phyloP scores from a whole-genome alignment of 2,797 vertebrate species.

The Intellagama lesueurii region DNA sequence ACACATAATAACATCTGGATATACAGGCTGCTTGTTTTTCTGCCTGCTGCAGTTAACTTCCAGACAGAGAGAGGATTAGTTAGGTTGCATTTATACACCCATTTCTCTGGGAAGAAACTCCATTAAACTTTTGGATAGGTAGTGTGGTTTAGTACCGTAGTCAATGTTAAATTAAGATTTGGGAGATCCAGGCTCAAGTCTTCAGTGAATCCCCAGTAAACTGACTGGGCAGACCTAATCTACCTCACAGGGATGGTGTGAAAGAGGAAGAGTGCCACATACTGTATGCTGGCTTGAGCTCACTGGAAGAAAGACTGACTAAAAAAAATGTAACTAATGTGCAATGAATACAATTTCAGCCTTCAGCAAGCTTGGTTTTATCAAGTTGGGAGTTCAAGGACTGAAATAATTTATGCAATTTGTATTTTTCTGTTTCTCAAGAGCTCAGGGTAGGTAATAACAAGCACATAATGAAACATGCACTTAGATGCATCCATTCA shows the following conservation, averaged over 20 bases:
- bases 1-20: too few species aligned
- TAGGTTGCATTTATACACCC: background rate
- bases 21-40: too few species aligned
- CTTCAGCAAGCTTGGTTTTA: background rate
- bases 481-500: background rate
- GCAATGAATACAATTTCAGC: too few species aligned
- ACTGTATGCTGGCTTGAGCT: too few species aligned
- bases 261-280: too few species aligned
- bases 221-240: background rate
- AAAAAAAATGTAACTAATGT: too few species aligned
- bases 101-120: too few species aligned
- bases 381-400: background rate
- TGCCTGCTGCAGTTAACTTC: too few species aligned
- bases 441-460: background rate
- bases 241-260: background rate
- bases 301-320: too few species aligned
- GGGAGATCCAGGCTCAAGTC: background rate
- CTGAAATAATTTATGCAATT: background rate
- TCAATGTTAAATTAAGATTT: background rate
- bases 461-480: background rate
- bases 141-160: background rate
- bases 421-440: background rate
- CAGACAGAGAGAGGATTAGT: too few species aligned
- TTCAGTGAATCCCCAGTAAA: background rate
- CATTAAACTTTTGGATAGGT: background rate